A percentile compares a stretch with the other conserved stretches of the same genome.
Conservation (phyloP, 2,888 invertebrate species). For the Caenorhabditis zanzibari region DNA sequence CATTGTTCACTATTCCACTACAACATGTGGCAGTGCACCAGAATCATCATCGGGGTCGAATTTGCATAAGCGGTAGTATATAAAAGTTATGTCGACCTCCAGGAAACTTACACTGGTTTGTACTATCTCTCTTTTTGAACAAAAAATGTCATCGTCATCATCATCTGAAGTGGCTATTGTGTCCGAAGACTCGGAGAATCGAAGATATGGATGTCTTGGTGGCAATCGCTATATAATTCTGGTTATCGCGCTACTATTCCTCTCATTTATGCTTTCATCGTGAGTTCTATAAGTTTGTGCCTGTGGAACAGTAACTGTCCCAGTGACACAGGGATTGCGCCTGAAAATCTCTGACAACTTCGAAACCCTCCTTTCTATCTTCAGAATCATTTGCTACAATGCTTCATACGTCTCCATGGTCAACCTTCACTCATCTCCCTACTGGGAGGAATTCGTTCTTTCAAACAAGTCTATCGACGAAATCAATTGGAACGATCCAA, state of each 20-base stretch:
- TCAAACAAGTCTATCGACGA: slow-evolving; percentile 49
- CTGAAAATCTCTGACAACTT: too few relatives aligned
- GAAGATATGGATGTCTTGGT: slow-evolving; percentile 58
- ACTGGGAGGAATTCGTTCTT: slow-evolving; percentile 59
- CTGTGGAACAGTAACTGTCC: too few relatives aligned
- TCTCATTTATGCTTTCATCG: slow-evolving; percentile 58
- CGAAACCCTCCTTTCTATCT: too few relatives aligned
- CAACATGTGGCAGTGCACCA: slow-evolving; percentile 3
- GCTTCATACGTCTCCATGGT: slow-evolving; percentile 76
- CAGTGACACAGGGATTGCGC: too few relatives aligned
- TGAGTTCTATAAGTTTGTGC: slow-evolving; percentile 35
- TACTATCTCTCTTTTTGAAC: background rate
- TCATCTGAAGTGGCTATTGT: slow-evolving; percentile 23
- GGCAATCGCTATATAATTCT: slow-evolving; percentile 63
- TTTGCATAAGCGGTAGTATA: slow-evolving; percentile 26
- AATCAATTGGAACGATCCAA: slow-evolving; percentile 68
- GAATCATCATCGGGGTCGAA: slow-evolving; percentile 4
- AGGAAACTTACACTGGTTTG: background rate
- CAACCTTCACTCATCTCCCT: slow-evolving; percentile 71
- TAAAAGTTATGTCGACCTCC: background rate
- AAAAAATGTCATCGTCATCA: slow-evolving; percentile 25
- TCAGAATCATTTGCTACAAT: slow-evolving; percentile 75
- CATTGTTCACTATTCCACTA: slow-evolving; percentile 16
- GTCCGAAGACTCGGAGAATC: slow-evolving; percentile 3
- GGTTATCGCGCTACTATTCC: slow-evolving; percentile 46